Base-by-base conservation (phyloP, 1,140 invertebrate species). In the Cryptotermes secundus region DNA sequence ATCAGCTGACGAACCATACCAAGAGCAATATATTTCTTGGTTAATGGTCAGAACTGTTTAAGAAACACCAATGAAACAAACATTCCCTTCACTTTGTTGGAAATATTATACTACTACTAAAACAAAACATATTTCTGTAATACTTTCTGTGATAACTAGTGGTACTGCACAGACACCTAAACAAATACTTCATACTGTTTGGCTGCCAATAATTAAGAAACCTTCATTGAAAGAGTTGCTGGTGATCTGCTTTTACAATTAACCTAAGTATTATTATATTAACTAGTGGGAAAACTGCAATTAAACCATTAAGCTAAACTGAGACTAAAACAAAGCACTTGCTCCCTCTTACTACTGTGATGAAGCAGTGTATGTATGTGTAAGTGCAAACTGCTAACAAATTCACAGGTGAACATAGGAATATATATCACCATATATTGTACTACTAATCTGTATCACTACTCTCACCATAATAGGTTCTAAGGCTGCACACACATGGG, bases 21-120 rank as follows among this genome's bases (percentile, higher is more conserved):
- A 83, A 83, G 59, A 83, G 83, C 83, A 83, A 79, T 79, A 36
- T 34, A 36, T 81, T 81, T 83, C 36, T 34, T 83, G 83, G 83
- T 83, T 83, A 49, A 34, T 83, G 83, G 83, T 83, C 83, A 83
- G 83, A 83, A 65, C 16, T 31, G 24, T 49, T 38, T 82, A 72
- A 72, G 16, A 59, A 59, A 24, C 53, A 26, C 26, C 24, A 59
- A 59, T 26, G 24, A 6, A 59, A 59, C 59, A 72, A 72, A 31
- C 53, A 31, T 26, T 72, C 26, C n/a, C 14, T 31, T 72, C 59
- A 72, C 14, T 72, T 14, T 26, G 59, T 72, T 14, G 59, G 59
- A 1, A 72, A 31, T 34, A 81, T 72, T 72, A 72, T 26, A 72
- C 26, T 72, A 72, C 14, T n/a, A 72, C 7, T 31, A 72, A n/a